A percentile compares a stretch with the other conserved stretches of the same genome.
These are phyloP conservation scores for Menidia beryllina DNA, from an alignment of 2,113 vertebrate genomes.

Conservation along the genomic window DNA sequence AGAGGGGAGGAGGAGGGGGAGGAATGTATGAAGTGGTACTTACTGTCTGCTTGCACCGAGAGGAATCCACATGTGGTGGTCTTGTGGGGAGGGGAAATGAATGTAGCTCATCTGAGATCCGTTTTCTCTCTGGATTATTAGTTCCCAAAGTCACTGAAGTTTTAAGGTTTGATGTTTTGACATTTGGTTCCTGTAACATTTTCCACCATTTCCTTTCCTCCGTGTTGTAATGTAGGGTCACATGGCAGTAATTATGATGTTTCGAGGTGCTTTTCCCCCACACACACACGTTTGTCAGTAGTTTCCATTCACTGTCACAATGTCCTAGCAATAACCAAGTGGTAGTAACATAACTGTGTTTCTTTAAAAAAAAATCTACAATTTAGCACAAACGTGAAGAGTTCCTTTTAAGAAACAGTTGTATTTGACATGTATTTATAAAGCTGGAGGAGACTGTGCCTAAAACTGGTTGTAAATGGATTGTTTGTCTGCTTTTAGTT, in stretches of 20 bases:
- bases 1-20: constrained; percentile 27
- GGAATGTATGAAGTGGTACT: constrained; percentile 79
- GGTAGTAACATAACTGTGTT: constrained; percentile 85
- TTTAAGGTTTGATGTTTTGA: constrained; percentile 48
- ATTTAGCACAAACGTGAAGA: constrained; percentile 85
- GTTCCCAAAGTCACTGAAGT: constrained; percentile 51
- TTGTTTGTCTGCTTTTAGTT: constrained; percentile 74
- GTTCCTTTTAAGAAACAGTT: constrained; percentile 81
- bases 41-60: constrained; percentile 65
- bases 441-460: constrained; percentile 91
- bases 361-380: constrained; percentile 10
- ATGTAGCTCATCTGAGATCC: constrained; percentile 87
- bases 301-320: constrained; percentile 89
- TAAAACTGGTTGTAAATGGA: constrained; percentile 87
- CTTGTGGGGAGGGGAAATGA: constrained; percentile 76
- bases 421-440: constrained; percentile 89
- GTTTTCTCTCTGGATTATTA: constrained; percentile 43
- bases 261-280: constrained; percentile 88
- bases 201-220: constrained; percentile 70
- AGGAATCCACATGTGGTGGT: constrained; percentile 61
- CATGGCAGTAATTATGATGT: constrained; percentile 87
- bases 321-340: constrained; percentile 96
- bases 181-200: constrained; percentile 28
- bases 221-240: constrained; percentile 85
- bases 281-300: constrained; percentile 87